phyloP scores from a whole-genome alignment of 1,140 invertebrate genomes.

The Bombus affinis region DNA sequence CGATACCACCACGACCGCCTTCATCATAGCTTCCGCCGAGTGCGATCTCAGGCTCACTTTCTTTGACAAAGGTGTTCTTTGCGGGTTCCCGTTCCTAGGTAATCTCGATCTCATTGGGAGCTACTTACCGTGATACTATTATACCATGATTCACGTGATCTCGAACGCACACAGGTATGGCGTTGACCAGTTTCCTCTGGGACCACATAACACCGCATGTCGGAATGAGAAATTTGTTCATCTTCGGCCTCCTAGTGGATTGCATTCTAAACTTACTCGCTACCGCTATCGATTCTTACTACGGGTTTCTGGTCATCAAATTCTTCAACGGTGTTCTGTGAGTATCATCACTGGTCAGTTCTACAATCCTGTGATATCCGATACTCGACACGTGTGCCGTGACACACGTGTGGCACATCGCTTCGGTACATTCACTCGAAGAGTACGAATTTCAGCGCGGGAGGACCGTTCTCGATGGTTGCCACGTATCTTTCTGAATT shows the following conservation, averaged over 20 bases:
- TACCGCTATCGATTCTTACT: constrained; percentile 82
- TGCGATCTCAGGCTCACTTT: constrained; percentile 76
- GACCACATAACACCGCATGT: constrained; percentile 82
- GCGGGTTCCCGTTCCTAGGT: constrained; percentile 77
- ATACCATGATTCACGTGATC: too few species aligned
- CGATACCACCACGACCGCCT: constrained; percentile 77
- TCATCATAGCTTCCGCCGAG: constrained; percentile 78
- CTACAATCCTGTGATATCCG: too few species aligned
- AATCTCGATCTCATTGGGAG: background rate
- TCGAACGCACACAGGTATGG: constrained; percentile 80
- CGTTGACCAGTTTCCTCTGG: constrained; percentile 84
- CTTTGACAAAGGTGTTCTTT: constrained; percentile 76
- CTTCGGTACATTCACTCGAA: background rate
- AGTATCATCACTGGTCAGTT: constrained; percentile 67
- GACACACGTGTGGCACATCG: background rate
- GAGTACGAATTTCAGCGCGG: constrained; percentile 68
- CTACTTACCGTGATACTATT: too few species aligned
- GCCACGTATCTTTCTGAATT: constrained; percentile 79
- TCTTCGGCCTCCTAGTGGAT: constrained; percentile 83
- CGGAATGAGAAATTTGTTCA: constrained; percentile 81
- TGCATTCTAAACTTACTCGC: constrained; percentile 82
- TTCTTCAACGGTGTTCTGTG: constrained; percentile 85
- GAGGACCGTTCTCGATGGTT: constrained; percentile 77
- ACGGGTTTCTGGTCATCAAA: constrained; percentile 83
- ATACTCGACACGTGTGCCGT: background rate